Evolutionary conservation across 1,140 invertebrate species (phyloP), one percentile per base, ranked within the genome.

Genomic region (Doryteuthis pealeii): DNA sequence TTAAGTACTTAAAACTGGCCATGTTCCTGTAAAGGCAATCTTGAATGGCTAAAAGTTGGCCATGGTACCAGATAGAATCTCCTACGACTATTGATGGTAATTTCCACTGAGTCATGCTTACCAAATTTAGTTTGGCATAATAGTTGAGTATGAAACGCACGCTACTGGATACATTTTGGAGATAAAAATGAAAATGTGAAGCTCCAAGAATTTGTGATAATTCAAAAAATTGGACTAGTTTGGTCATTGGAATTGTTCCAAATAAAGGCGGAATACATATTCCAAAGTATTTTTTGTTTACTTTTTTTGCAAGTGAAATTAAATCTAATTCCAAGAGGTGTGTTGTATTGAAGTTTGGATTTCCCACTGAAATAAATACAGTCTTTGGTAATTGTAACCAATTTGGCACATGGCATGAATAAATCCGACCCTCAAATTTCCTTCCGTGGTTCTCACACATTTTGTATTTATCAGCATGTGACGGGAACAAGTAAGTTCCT

Each of bases 211-310:
- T 74, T 70, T 80, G 79, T 65, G 75, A 80, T 31, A 87, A 66
- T 78, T 88, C 87, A 54, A 88, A 77, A 77, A 86, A 88, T 65
- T 87, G 82, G 43, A 88, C 77, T 3, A 88, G 43, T 31, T 76
- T 76, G 22, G 78, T 78, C 43, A 83, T 65, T 26, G 72, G 76
- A n/a, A 84, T 80, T 45, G 84, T 66, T 22, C 86, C 86, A 78
- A 85, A 86, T 40, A 88, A 71, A 12, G 87, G 86, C n/a, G 87
- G 84, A 32, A 87, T 77, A 76, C 87, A 88, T 5, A 87, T 75
- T 3, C 92, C 95, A 35, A 98, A 91, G 74, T 89, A 89, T 49
- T 40, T 70, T 58, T 33, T 3, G 12, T 70, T 33, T 18, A 15
- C 65, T 65, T 18, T 26, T 32, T 62, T 69, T 14, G 40, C 31